phyloP scores from a whole-genome alignment of 2,113 vertebrate species.

The Platichthys stellatus region DNA sequence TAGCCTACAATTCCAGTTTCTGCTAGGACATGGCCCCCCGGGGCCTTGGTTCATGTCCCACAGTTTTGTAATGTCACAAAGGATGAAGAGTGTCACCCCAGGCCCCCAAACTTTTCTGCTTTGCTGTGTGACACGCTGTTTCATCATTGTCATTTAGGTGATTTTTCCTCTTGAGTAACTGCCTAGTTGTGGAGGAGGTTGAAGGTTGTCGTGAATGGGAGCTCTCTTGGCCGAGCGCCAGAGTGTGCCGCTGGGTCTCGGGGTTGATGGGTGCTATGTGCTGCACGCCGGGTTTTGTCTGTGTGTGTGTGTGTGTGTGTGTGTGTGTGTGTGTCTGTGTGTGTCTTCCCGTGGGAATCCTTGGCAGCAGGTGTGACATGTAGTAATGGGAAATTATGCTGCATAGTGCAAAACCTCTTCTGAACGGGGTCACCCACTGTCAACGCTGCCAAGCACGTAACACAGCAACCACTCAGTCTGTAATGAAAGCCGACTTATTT shows the following conservation, averaged over 20 bases:
- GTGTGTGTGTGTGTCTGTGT: too few species aligned
- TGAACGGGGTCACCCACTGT: conserved; percentile 77
- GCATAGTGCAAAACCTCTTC: conserved; percentile 76
- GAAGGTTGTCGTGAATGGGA: conserved; percentile 76
- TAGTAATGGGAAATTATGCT: conserved; percentile 82
- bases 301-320: conserved; percentile 18
- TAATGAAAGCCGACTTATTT: conserved; percentile 74
- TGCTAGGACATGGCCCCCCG: conserved; percentile 39
- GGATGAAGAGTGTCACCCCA: conserved; percentile 70
- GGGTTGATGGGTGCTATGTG: conserved; percentile 67
- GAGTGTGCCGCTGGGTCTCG: conserved; percentile 65
- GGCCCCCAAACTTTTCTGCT: conserved; percentile 70
- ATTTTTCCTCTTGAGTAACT: conserved; percentile 75
- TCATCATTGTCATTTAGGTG: conserved; percentile 76
- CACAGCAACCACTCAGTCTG: conserved; percentile 65
- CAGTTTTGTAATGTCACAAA: conserved; percentile 75
- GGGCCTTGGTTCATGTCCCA: conserved; percentile 51
- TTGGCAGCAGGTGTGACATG: conserved; percentile 79
- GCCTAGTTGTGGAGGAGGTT: conserved; percentile 71
- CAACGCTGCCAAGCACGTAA: conserved; percentile 66
- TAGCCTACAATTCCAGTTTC: conserved; percentile 46
- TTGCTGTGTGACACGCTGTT: conserved; percentile 67
- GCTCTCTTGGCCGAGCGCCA: conserved; percentile 70
- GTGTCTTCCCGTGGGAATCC: conserved; percentile 68
- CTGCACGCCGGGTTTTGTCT: conserved; percentile 56